These are phyloP conservation scores for Ariopsis seemanni DNA, from an alignment of 2,113 vertebrate genomes.

Conservation along the genomic window DNA sequence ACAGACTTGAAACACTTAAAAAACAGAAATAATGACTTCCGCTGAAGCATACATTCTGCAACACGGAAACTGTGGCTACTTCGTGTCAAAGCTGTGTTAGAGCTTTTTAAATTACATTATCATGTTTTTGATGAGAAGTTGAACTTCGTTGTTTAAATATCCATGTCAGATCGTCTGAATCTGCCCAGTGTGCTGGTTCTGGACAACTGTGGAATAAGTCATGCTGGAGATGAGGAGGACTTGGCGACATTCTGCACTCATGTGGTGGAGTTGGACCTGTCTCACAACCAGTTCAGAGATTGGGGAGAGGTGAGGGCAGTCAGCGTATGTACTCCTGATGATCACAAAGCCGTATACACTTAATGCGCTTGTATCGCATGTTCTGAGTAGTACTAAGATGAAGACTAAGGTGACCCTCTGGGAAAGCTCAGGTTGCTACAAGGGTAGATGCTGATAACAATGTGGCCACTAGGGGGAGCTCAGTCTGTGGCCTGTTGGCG, in stretches of 20 bases:
- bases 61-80: background rate
- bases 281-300: conserved; percentile 90
- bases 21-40: background rate
- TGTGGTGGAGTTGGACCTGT: conserved; percentile 92
- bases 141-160: background rate
- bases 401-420: conserved; percentile 1
- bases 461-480: conserved; percentile 27
- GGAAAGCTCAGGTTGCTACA: background rate
- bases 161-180: conserved; percentile 84
- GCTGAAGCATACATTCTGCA: background rate
- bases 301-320: conserved; percentile 85
- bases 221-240: conserved; percentile 85
- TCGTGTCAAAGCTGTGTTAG: background rate
- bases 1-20: background rate
- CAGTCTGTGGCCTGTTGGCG: background rate
- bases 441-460: background rate
- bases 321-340: background rate
- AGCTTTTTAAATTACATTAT: background rate
- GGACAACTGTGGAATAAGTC: conserved; percentile 87
- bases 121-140: background rate
- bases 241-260: conserved; percentile 91
- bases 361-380: background rate
- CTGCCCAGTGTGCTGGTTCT: conserved; percentile 88
- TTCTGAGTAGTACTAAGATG: background rate
- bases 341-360: background rate